A percentile compares a stretch with the other conserved stretches of the same genome.
Evolutionary conservation across 2,797 vertebrate species (phyloP).

Genomic region (Syndactyla subalaris): DNA sequence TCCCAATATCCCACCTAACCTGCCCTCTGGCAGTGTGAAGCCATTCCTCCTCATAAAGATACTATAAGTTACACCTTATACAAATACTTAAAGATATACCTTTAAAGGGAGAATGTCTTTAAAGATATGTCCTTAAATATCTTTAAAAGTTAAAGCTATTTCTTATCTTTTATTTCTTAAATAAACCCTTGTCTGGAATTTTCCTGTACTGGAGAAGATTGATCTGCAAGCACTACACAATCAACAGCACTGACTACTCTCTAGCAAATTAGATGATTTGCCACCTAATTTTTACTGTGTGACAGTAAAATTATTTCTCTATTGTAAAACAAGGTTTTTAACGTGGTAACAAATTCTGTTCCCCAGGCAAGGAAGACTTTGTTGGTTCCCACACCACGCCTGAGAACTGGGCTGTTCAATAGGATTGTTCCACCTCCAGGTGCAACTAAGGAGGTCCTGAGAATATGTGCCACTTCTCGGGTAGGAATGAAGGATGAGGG

Average conservation of each 20-base stretch:
- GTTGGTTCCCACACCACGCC: slow-evolving; percentile 92
- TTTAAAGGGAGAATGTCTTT: not conserved
- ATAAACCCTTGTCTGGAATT: not conserved
- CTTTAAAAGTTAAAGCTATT: not conserved
- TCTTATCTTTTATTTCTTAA: not conserved
- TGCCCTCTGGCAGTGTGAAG: not conserved
- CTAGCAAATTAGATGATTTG: not conserved
- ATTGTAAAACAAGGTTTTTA: not conserved
- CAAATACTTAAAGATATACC: not conserved
- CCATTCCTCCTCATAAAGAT: not conserved
- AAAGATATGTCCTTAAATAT: not conserved
- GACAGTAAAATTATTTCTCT: not conserved
- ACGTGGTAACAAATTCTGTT: not conserved
- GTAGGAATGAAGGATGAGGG: slow-evolving; percentile 54
- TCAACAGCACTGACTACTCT: accelerated
- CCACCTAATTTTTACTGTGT: not conserved
- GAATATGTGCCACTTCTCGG: slow-evolving; percentile 87
- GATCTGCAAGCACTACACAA: not conserved
- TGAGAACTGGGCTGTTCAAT: slow-evolving; percentile 91
- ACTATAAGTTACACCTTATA: not conserved
- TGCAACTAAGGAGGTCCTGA: slow-evolving; percentile 85
- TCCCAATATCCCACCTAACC: too few relatives aligned
- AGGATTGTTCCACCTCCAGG: slow-evolving; percentile 86
- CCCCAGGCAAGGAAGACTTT: slow-evolving; percentile 88
- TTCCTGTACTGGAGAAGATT: not conserved